Evolutionary conservation across 2,113 vertebrate species (phyloP), one percentile per base, ranked within the genome.

Genomic region (Epinephelus cyanopodus): DNA sequence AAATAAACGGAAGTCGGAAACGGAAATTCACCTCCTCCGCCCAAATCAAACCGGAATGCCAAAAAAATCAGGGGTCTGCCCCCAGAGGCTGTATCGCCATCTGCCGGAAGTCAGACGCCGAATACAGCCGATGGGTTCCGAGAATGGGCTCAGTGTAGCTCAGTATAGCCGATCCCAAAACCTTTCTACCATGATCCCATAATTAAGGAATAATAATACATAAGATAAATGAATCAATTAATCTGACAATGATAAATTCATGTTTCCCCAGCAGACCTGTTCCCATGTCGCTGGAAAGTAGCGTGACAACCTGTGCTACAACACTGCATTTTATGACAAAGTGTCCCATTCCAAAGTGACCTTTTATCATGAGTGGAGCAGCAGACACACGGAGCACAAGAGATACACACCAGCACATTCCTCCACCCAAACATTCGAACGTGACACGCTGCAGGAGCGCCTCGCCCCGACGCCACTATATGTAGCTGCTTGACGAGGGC

Each of bases 381-480:
- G 74, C 25, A 61, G 86, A 85, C 58, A 62, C 65, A 81, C 72
- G 92, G 88, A 93, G 92, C 79, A 79, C 82, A 17, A 45, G 48
- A 79, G 10, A 92, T 88, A 90, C 93, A 93, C 91, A 92, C 82
- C 94, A 94, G 94, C 79, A 90, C 95, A 95, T 95, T 96, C 95
- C 93, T 95, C 19, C 92, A 92, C 88, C 90, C 92, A 91, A 88
- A 94, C 94, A 94, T 92, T 92, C 81, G 19, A 81, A 89, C 64
- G 87, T 95, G 96, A 95, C 94, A 94, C 82, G 88, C 87, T 42
- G 91, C 96, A 96, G 96, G 90, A 93, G 87, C 75, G 2, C 83
- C 92, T 94, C 89, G 82, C 78, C 84, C 78, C 63, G 90, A 93
- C 89, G 12, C 54, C 4, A 65, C 27, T 74, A 77, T 48, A 70